Base-by-base conservation (phyloP, 2,113 vertebrate species). In the Ictalurus furcatus region DNA sequence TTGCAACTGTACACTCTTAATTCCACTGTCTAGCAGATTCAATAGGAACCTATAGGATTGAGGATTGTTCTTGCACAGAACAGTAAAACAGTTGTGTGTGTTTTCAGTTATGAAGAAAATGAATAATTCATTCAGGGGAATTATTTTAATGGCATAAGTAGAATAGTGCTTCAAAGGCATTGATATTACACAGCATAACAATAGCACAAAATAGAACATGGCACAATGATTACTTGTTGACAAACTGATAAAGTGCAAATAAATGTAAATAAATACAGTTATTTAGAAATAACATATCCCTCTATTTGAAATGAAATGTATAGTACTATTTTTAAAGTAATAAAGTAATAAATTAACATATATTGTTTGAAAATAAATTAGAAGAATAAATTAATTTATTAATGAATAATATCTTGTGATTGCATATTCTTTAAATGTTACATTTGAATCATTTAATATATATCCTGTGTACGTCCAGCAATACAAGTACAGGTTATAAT, bases 321-420 rank as follows among this genome's bases (percentile, higher is more conserved):
- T 37, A 30, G n/a, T 69, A 34, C 28, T 54, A 40, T 14, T 56
- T 54, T 56, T 23, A 73, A 23, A 73, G 84, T 34, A 85, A 85
- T n/a, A 65, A 85, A 34, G 71, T 85, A 78, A 87, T 78, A 78
- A 87, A 78, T 78, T 78, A 87, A 37, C 44, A 54, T 48, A 44
- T 40, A 87, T 54, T 30, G 17, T 37, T 44, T 2, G 12, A 13
- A 87, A 78, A 78, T 87, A 87, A 78, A 78, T 87, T 61, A 87
- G 34, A 30, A 44, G 44, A 87, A 63, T 87, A 87, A 87, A 78
- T 52, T 52, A 11, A 52, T 52, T 48, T 52, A 52, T 52, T 9
- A 52, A 9, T 78, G 21, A 82, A 48, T 13, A 40, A 84, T 73
- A 16, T 69, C 3, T n/a, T 69, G 16, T 13, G 8, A 82, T 30